Evolutionary conservation across 2,797 vertebrate species (phyloP).

Genomic region (Manis javanica): DNA sequence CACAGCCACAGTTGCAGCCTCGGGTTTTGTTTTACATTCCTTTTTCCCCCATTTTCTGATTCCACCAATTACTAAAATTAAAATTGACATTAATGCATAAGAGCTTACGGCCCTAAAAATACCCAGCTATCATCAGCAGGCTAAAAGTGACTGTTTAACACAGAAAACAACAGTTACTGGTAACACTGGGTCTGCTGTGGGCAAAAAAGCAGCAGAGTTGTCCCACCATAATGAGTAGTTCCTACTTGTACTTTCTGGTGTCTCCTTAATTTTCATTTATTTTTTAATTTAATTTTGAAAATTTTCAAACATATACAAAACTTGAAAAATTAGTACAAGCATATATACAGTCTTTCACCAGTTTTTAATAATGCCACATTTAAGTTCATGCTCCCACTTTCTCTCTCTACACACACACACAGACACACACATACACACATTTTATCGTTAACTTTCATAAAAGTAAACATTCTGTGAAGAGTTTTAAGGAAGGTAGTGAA

Average conservation of each 20-base stretch:
- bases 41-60: not conserved
- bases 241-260: not conserved
- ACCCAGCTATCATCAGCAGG: not conserved
- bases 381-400: not conserved
- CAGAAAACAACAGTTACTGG: not conserved
- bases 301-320: not conserved
- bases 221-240: not conserved
- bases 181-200: not conserved
- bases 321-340: not conserved
- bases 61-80: conserved; percentile 37
- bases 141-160: not conserved
- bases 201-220: not conserved
- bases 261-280: not conserved
- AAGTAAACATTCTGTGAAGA: not conserved
- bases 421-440: not conserved
- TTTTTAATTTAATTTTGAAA: not conserved
- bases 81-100: not conserved
- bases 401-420: not conserved
- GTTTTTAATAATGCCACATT: not conserved
- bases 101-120: not conserved
- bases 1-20: not conserved
- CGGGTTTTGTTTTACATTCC: not conserved
- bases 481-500: not conserved
- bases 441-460: not conserved
- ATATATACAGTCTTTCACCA: not conserved